phyloP scores from a whole-genome alignment of 2,113 vertebrate genomes.

The Casuarius casuarius region DNA sequence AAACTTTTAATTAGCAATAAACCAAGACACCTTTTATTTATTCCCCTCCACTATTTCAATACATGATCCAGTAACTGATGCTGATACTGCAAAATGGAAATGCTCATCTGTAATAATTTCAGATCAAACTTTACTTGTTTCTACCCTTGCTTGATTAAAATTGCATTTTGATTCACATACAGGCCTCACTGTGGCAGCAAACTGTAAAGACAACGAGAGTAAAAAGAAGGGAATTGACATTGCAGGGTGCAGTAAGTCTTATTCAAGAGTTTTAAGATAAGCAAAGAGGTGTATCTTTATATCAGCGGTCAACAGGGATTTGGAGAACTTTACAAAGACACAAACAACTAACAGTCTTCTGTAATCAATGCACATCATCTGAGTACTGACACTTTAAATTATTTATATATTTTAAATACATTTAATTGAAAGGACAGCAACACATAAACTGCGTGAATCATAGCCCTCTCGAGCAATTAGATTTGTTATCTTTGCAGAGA shows the following conservation, averaged over 20 bases:
- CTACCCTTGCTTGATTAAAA: not conserved
- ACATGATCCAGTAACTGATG: not conserved
- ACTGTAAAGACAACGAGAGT: slow-evolving; percentile 35
- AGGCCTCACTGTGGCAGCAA: slow-evolving; percentile 44
- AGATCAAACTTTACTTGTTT: not conserved
- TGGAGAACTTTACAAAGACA: slow-evolving; percentile 37
- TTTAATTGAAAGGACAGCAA: slow-evolving; percentile 43
- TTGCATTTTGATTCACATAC: not conserved
- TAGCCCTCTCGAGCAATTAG: slow-evolving; percentile 33
- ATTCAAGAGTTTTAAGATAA: not conserved
- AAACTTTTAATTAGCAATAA: slow-evolving; percentile 51
- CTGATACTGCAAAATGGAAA: not conserved
- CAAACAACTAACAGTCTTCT: slow-evolving; percentile 50
- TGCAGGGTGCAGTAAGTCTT: not conserved
- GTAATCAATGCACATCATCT: slow-evolving; percentile 54
- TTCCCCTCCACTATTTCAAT: not conserved
- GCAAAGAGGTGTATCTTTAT: slow-evolving; percentile 25
- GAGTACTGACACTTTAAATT: slow-evolving; percentile 35
- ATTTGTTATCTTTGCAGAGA: slow-evolving; percentile 55
- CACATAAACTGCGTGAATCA: slow-evolving; percentile 61
- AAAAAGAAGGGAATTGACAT: not conserved
- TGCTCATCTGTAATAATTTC: not conserved
- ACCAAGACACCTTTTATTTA: not conserved
- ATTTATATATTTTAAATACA: slow-evolving; percentile 41
- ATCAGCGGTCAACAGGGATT: slow-evolving; percentile 40